Conservation (phyloP, 1,140 invertebrate species). For the Drosophila repleta region DNA sequence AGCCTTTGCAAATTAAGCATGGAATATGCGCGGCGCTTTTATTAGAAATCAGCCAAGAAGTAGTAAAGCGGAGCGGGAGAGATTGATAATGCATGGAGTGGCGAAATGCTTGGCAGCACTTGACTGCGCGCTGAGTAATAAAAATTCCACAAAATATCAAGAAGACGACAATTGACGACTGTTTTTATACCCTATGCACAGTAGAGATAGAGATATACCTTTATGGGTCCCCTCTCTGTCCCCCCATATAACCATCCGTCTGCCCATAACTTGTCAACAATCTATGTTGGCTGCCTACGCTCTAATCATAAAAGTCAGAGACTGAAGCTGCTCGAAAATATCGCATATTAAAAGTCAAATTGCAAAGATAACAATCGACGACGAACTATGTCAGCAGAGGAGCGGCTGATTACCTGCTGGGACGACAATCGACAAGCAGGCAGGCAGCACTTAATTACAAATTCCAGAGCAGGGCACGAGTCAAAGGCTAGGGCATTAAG, state of each 20-base stretch:
- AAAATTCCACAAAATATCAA: conserved; percentile 65
- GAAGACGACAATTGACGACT: background rate
- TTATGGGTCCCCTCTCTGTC: background rate
- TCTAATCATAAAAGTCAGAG: conserved; percentile 5
- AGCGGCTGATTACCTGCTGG: conserved; percentile 26
- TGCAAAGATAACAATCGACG: conserved; percentile 23
- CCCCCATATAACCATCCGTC: too few species aligned
- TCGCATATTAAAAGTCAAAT: conserved; percentile 23
- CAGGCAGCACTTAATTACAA: conserved; percentile 32
- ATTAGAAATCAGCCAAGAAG: conserved; percentile 58
- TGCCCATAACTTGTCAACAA: background rate
- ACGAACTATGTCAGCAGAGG: conserved; percentile 20
- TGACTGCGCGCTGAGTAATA: conserved; percentile 33
- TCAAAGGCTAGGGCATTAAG: conserved; percentile 13
- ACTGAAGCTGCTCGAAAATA: background rate
- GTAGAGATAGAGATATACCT: background rate
- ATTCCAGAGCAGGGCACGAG: conserved; percentile 5
- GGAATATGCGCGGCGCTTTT: conserved; percentile 70
- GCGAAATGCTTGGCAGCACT: conserved; percentile 20
- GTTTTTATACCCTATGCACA: background rate
- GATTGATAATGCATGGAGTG: conserved; percentile 21
- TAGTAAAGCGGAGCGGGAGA: background rate
- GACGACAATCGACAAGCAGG: conserved; percentile 5
- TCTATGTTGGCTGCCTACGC: background rate
- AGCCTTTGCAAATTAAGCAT: conserved; percentile 58